These are phyloP conservation scores for Aplocera efformata DNA, from an alignment of 2,888 invertebrate genomes.

Conservation along the genomic window DNA sequence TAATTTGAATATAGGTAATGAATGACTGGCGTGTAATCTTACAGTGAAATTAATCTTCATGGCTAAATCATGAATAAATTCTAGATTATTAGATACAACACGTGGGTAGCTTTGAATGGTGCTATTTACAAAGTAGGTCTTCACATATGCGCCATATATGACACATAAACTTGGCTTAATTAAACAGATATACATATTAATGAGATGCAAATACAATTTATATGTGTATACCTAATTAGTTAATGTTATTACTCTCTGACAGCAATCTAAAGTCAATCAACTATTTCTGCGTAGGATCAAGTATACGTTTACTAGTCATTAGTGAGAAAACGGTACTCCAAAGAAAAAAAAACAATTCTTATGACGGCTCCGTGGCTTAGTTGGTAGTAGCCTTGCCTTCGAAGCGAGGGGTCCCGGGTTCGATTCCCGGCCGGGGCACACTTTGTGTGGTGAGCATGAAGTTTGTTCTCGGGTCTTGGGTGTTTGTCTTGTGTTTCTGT, in stretches of 20 bases:
- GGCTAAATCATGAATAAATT: conserved; percentile 21
- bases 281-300: not conserved
- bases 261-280: not conserved
- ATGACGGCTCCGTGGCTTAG: too few species aligned
- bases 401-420: too few species aligned
- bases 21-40: not conserved
- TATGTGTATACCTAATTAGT: conserved; percentile 15
- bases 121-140: conserved; percentile 23
- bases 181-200: conserved; percentile 14
- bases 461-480: too few species aligned
- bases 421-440: too few species aligned
- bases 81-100: conserved; percentile 4
- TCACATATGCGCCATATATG: conserved; percentile 15
- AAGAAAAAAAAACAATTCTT: too few species aligned
- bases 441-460: too few species aligned
- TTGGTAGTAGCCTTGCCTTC: too few species aligned
- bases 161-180: conserved; percentile 17
- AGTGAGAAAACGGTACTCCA: too few species aligned
- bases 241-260: not conserved
- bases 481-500: too few species aligned
- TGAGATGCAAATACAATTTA: conserved; percentile 17
- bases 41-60: conserved; percentile 9
- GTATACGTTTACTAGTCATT: conserved; percentile 4
- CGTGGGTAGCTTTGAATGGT: conserved; percentile 26
- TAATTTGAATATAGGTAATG: too few species aligned